phyloP scores from a whole-genome alignment of 2,113 vertebrate species.

The Uria aalge region DNA sequence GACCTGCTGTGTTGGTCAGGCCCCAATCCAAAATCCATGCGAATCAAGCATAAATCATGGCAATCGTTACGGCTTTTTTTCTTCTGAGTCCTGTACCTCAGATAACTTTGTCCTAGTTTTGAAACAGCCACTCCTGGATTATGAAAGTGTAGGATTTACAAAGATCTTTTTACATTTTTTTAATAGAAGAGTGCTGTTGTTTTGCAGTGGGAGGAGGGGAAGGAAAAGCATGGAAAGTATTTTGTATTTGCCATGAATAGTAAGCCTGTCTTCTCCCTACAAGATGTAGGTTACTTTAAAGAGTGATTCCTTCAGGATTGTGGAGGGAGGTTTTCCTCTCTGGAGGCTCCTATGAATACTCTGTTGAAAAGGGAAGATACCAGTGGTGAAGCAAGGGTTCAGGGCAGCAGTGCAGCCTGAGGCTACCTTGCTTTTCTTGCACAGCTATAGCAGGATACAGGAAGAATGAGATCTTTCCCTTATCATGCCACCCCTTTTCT shows the following conservation, averaged over 20 bases:
- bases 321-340: neutral
- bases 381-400: neutral
- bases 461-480: neutral
- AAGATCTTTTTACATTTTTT: neutral
- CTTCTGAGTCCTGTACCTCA: neutral
- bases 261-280: neutral
- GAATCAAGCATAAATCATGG: neutral
- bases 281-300: neutral
- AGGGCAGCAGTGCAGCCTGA: neutral
- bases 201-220: neutral
- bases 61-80: neutral
- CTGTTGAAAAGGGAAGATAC: neutral
- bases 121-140: neutral
- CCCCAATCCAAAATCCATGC: neutral
- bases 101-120: neutral
- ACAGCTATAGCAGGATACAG: neutral
- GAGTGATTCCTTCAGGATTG: neutral
- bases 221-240: neutral
- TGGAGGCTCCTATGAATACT: neutral
- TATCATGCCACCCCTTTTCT: neutral
- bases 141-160: neutral
- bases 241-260: neutral
- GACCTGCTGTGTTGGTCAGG: neutral
- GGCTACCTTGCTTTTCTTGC: neutral
- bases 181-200: neutral